Conservation (phyloP, 2,113 vertebrate species). For the Euleptes europaea region DNA sequence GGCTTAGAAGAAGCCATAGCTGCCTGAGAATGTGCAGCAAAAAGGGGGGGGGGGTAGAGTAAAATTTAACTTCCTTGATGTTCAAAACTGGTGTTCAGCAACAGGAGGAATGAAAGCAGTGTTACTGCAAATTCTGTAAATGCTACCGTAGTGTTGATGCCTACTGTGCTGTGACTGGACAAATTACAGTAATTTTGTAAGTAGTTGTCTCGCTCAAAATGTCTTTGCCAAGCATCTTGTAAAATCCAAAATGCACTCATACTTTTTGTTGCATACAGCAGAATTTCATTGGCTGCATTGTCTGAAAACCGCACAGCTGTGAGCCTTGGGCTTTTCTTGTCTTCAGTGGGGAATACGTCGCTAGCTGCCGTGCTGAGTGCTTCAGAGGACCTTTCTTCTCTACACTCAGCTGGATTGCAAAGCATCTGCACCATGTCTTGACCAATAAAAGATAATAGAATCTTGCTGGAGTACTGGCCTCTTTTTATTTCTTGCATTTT, state of each 20-base stretch:
- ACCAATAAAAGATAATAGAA: too few relatives aligned
- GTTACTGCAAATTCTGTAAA: background rate
- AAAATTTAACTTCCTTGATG: background rate
- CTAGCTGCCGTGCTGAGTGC: background rate
- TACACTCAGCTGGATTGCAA: background rate
- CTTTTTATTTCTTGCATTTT: too few relatives aligned
- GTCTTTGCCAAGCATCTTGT: background rate
- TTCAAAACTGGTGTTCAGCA: background rate
- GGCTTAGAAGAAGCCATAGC: too few relatives aligned
- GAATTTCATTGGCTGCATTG: background rate
- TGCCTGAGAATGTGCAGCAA: background rate
- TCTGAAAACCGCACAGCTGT: background rate
- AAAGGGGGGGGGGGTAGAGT: background rate
- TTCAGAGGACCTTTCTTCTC: background rate
- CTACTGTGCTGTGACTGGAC: background rate
- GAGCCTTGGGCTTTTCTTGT: background rate
- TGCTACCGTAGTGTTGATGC: background rate
- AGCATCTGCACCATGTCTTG: background rate
- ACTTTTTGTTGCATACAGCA: background rate
- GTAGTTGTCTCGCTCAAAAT: background rate
- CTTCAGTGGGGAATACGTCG: background rate
- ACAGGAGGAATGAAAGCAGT: background rate
- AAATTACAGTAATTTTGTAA: too few relatives aligned
- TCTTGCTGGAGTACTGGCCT: too few relatives aligned
- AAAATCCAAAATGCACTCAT: background rate